Conservation (phyloP, 2,797 vertebrate species). For the Falco rusticolus region DNA sequence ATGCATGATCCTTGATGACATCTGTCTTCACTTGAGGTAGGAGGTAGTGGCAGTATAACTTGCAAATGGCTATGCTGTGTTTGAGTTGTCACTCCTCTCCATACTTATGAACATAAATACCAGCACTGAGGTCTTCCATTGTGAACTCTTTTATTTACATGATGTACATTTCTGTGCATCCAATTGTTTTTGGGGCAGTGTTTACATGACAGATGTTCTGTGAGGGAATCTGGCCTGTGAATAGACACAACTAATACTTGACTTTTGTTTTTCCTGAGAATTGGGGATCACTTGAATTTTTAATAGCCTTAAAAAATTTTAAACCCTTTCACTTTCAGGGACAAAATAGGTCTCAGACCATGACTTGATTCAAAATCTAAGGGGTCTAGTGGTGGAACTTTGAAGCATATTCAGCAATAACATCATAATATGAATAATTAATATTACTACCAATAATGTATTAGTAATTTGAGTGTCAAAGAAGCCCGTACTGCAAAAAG, state of each 20-base stretch:
- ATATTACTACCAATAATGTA: not conserved
- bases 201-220: not conserved
- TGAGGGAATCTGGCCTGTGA: not conserved
- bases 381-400: not conserved
- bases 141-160: not conserved
- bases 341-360: not conserved
- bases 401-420: not conserved
- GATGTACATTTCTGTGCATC: not conserved
- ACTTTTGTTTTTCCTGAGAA: not conserved
- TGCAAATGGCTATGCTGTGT: not conserved
- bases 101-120: not conserved
- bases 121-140: not conserved
- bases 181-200: not conserved
- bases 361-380: not conserved
- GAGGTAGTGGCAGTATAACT: not conserved
- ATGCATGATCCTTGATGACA: not conserved
- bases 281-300: not conserved
- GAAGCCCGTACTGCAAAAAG: not conserved
- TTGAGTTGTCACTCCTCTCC: not conserved
- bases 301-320: not conserved
- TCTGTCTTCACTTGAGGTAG: not conserved
- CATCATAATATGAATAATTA: not conserved
- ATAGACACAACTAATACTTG: not conserved
- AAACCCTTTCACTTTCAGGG: not conserved
- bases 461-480: not conserved